These are phyloP conservation scores for Leptinotarsa tumamoca DNA, from an alignment of 2,888 invertebrate species.

Conservation along the genomic window DNA sequence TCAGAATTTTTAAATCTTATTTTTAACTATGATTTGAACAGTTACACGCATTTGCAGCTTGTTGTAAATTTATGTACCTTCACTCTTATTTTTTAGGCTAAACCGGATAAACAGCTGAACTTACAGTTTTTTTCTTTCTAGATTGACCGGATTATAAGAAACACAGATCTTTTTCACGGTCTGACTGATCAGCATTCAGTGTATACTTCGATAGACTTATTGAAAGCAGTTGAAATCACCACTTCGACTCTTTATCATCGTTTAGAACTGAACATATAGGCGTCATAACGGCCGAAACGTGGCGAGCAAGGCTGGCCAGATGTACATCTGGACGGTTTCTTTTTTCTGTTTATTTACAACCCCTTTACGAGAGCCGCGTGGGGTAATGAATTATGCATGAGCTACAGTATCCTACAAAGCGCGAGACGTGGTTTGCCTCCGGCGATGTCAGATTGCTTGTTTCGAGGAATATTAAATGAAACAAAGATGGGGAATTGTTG, in stretches of 20 bases:
- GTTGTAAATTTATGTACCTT: too few species aligned
- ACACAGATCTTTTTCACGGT: too few species aligned
- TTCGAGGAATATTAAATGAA: conserved; percentile 5
- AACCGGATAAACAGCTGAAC: too few species aligned
- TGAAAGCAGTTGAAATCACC: background rate
- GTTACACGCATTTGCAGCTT: too few species aligned
- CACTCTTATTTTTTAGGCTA: too few species aligned
- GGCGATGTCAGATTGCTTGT: conserved; percentile 8
- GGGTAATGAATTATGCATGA: conserved; percentile 49
- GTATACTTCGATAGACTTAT: background rate
- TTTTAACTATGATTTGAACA: too few species aligned
- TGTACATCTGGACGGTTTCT: conserved; percentile 4
- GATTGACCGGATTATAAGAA: too few species aligned
- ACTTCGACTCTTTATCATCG: background rate
- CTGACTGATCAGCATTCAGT: too few species aligned
- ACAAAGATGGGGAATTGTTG: background rate
- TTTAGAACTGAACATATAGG: background rate
- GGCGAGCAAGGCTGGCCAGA: background rate
- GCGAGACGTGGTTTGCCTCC: conserved; percentile 4
- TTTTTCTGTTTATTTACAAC: conserved; percentile 44
- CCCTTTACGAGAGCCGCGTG: conserved; percentile 42
- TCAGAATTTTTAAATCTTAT: too few species aligned
- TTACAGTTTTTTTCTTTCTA: too few species aligned
- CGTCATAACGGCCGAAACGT: conserved; percentile 1
- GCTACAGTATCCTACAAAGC: conserved; percentile 23